phyloP scores from a whole-genome alignment of 2,888 invertebrate species.

The Calephelis perditalis region DNA sequence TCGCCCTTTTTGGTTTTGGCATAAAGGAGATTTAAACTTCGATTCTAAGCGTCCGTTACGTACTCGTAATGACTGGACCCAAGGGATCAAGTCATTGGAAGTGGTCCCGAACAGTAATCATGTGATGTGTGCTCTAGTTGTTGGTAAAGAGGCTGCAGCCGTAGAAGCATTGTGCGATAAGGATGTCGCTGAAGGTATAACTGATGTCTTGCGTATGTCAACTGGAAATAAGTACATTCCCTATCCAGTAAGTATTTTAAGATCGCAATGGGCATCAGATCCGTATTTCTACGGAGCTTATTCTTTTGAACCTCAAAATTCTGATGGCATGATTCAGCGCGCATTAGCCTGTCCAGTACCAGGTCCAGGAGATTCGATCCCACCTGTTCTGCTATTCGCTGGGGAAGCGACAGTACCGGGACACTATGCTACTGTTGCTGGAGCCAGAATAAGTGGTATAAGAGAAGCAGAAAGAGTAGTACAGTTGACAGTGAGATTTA shows the following conservation, averaged over 20 bases:
- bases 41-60: constrained; percentile 78
- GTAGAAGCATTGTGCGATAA: constrained; percentile 83
- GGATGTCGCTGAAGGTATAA: constrained; percentile 81
- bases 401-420: constrained; percentile 89
- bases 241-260: constrained; percentile 80
- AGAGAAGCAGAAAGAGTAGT: constrained; percentile 87
- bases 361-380: constrained; percentile 77
- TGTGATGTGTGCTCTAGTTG: constrained; percentile 83
- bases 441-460: constrained; percentile 87
- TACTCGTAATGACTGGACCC: constrained; percentile 82
- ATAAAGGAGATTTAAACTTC: constrained; percentile 80
- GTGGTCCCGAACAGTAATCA: constrained; percentile 83
- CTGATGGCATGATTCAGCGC: constrained; percentile 50
- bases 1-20: constrained; percentile 85
- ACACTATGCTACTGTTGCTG: constrained; percentile 86
- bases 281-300: constrained; percentile 85
- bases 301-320: constrained; percentile 72
- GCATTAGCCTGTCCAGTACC: constrained; percentile 82
- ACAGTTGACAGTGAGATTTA: constrained; percentile 76
- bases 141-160: constrained; percentile 81
- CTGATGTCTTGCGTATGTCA: constrained; percentile 79
- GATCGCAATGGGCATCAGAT: constrained; percentile 86
- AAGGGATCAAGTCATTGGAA: constrained; percentile 83
- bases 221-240: constrained; percentile 81
- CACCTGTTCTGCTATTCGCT: constrained; percentile 86